Base-by-base conservation (phyloP, 1,140 invertebrate genomes). In the Batillaria attramentaria region DNA sequence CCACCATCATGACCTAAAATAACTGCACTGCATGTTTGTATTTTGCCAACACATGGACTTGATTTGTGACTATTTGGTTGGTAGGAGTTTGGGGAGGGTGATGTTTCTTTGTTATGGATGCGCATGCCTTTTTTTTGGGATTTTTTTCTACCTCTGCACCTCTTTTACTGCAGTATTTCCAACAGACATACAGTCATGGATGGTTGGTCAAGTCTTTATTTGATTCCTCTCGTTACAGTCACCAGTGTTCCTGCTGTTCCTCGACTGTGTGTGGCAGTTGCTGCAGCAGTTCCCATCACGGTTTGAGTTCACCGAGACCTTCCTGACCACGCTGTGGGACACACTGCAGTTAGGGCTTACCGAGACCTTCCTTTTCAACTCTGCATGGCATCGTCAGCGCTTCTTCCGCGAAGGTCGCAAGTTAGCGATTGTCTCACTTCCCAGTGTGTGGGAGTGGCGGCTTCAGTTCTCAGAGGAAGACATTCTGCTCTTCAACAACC, bases 191-290 rank as follows among this genome's bases (percentile, higher is more conserved):
- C 46, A 50, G 24, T 50, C 46, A 50, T 50, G 10, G 46, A 50
- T 50, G 10, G 24, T 50, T 50, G 46, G 10, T 50, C 10, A 50
- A 13, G 10, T 24, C 24, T 8, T 62, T 31, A 43, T 33, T 4
- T 33, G 66, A 78, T 31, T 54, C 73, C 46, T 72, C 16, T 80
- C 84, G 79, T 42, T 91, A 90, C 90, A 95, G 92, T 94, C 95
- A 81, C 97, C 97, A 0, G 91, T 98, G 60, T 97, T 98, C 89
- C 93, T 98, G 35, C 88, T 99, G 62, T 98, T 96, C 90, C 92
- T 99, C 80, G 97, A 99, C 89, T 97, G 96, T 91, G 95, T 96
- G 68, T 98, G 96, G 95, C 97, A 99, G 92, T 91, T 99, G 43
- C 91, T 94, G 78, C 94, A 95, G 85, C 97, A 98, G 92, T 97